Percentiles rank a stretch among this genome's conserved stretches.
phyloP scores from a whole-genome alignment of 2,888 invertebrate genomes.

The Tetragonula carbonaria region DNA sequence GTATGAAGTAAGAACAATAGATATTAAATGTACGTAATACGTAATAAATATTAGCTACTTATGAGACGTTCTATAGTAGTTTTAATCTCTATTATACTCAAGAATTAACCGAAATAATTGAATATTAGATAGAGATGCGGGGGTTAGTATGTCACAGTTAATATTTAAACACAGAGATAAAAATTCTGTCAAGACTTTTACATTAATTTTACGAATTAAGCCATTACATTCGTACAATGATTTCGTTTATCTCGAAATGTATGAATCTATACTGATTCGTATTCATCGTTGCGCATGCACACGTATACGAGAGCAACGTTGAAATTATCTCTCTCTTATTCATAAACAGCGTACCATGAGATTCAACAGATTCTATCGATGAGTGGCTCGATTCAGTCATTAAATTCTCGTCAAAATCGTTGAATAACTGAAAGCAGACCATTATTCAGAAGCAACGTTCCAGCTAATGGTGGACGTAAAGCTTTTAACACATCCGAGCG shows the following conservation, averaged over 20 bases:
- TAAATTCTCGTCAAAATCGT: constrained; percentile 35
- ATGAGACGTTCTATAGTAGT: too few species aligned
- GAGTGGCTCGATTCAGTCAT: constrained; percentile 32
- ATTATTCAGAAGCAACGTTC: constrained; percentile 62
- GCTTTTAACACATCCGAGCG: constrained; percentile 70
- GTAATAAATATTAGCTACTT: too few species aligned
- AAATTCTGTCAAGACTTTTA: background rate
- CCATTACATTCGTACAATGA: background rate
- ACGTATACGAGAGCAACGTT: background rate
- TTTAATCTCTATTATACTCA: too few species aligned
- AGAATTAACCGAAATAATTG: too few species aligned
- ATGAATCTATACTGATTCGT: too few species aligned
- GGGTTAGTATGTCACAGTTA: too few species aligned
- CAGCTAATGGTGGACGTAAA: constrained; percentile 72
- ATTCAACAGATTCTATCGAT: constrained; percentile 3
- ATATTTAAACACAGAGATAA: too few species aligned
- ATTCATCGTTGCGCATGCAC: background rate
- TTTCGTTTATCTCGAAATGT: background rate
- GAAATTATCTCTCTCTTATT: background rate
- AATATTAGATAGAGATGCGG: too few species aligned
- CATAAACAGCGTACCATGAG: background rate
- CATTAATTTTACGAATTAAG: background rate
- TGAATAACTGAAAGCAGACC: constrained; percentile 75
- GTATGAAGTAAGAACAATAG: too few species aligned
- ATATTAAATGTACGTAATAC: too few species aligned